phyloP scores from a whole-genome alignment of 2,797 vertebrate species.

The Anisognathus igniventris region DNA sequence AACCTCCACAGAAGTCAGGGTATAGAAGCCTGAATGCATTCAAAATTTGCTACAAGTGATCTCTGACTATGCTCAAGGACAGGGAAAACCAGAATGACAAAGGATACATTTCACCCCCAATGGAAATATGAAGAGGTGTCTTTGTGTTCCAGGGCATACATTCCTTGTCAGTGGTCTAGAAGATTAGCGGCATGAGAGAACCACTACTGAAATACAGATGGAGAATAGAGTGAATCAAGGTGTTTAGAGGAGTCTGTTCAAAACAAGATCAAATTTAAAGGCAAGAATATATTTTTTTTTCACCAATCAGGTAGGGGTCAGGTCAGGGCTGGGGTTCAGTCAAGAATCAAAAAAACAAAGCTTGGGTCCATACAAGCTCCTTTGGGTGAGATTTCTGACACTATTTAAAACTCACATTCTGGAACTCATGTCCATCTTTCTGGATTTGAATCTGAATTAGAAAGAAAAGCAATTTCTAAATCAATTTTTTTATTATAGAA shows the following conservation, averaged over 20 bases:
- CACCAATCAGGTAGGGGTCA: neutral
- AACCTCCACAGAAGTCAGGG: neutral
- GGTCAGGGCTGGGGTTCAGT: neutral
- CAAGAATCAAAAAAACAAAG: neutral
- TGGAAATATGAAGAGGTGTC: neutral
- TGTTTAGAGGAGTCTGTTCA: neutral
- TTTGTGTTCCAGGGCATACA: neutral
- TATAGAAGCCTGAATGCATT: neutral
- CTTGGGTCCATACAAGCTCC: neutral
- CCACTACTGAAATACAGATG: neutral
- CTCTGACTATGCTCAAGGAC: neutral
- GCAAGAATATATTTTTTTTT: neutral
- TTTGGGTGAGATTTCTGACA: neutral
- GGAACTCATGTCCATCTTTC: neutral
- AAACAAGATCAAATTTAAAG: neutral
- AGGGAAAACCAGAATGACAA: neutral
- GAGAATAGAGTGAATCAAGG: accelerated
- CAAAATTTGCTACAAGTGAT: neutral
- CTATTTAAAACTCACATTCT: neutral
- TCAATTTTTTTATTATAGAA: neutral
- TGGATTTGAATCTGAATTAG: neutral
- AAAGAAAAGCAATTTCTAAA: neutral
- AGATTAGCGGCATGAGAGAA: neutral
- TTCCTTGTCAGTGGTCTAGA: neutral
- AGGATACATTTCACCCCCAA: neutral